Evolutionary conservation across 1,140 invertebrate genomes (phyloP).

Genomic region (Colletes gigas): DNA sequence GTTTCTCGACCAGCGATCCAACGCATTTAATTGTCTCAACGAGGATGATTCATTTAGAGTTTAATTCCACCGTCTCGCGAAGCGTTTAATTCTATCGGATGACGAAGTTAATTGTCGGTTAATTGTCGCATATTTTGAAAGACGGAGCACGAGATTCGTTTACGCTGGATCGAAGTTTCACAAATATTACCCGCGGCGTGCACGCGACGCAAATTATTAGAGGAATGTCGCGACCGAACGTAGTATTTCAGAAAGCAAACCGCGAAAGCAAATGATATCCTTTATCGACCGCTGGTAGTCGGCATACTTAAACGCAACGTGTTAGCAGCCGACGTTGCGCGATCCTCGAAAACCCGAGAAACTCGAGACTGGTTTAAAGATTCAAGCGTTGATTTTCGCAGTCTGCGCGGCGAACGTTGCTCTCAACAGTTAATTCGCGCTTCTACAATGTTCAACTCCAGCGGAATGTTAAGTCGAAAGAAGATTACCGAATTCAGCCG

Average conservation of each 20-base stretch:
- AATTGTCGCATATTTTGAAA: no score
- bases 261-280: slow-evolving; percentile 14
- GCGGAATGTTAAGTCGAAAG: not conserved
- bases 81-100: no score
- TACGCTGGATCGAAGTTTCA: not conserved
- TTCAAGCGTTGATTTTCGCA: not conserved
- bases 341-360: not conserved
- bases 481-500: not conserved
- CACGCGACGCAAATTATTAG: no score
- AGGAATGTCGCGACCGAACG: no score
- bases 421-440: not conserved
- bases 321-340: not conserved
- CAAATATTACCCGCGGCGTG: no score
- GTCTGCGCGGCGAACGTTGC: not conserved
- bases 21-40: no score
- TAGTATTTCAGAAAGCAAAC: not conserved
- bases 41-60: no score
- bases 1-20: no score
- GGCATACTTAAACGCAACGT: not conserved
- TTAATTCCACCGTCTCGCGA: no score
- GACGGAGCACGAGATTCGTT: no score
- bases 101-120: no score
- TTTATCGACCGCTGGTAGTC: slow-evolving; percentile 27
- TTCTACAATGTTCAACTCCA: not conserved
- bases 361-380: not conserved